These are phyloP conservation scores for Drosophila affinis DNA, from an alignment of 2,888 invertebrate species.

Conservation along the genomic window DNA sequence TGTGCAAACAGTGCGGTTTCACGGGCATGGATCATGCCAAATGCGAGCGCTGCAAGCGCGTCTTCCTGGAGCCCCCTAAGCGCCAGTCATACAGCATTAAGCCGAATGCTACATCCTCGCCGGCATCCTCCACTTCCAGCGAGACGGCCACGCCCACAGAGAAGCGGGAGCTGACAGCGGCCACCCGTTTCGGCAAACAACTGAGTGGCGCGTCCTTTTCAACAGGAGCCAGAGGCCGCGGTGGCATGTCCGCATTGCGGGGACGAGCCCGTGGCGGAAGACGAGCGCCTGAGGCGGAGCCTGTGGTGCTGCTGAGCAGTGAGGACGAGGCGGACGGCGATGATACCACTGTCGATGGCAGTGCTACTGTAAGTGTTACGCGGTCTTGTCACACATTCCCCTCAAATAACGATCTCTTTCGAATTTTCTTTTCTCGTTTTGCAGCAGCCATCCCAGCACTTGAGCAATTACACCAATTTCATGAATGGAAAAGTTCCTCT, in stretches of 20 bases:
- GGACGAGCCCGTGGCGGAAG: constrained; percentile 76
- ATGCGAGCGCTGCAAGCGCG: constrained; percentile 90
- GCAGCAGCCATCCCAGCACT: constrained; percentile 43
- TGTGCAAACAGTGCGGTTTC: constrained; percentile 92
- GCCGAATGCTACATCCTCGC: constrained; percentile 42
- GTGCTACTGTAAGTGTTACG: constrained; percentile 64
- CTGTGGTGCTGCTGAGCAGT: constrained; percentile 88
- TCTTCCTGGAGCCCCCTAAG: constrained; percentile 90
- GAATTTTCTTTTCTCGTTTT: neutral
- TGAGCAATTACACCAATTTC: constrained; percentile 7
- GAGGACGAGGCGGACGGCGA: constrained; percentile 87
- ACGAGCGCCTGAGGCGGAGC: constrained; percentile 87
- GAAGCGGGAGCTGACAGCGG: constrained; percentile 58
- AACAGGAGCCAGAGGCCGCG: constrained; percentile 50
- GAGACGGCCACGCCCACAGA: constrained; percentile 52
- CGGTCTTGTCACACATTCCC: neutral
- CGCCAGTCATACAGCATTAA: constrained; percentile 75
- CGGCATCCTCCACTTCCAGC: constrained; percentile 28
- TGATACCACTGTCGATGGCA: constrained; percentile 69
- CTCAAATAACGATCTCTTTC: neutral
- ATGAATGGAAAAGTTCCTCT: constrained; percentile 48
- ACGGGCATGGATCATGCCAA: constrained; percentile 91
- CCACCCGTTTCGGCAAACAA: constrained; percentile 47
- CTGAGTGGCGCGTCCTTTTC: constrained; percentile 42
- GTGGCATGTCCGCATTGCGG: constrained; percentile 81